These are phyloP conservation scores for Neuroscelio doddi DNA, from an alignment of 2,888 invertebrate species.

Conservation along the genomic window DNA sequence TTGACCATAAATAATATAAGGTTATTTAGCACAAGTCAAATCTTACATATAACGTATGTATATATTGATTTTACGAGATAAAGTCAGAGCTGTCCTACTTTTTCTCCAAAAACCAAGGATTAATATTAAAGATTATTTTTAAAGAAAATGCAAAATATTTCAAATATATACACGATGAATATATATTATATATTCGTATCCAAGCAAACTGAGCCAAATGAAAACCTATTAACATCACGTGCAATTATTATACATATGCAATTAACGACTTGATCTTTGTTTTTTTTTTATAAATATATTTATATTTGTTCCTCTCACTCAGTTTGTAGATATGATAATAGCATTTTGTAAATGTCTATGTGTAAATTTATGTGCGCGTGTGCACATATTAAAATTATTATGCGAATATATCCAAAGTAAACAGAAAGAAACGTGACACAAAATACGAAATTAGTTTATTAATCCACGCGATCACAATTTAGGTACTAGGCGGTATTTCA, in stretches of 20 bases:
- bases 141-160: conserved; percentile 23
- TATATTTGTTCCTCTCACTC: conserved; percentile 23
- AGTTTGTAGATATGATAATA: conserved; percentile 21
- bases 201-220: conserved; percentile 23
- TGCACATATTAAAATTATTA: background rate
- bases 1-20: conserved; percentile 5
- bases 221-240: background rate
- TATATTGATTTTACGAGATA: conserved; percentile 1
- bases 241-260: conserved; percentile 17
- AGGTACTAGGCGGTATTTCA: background rate
- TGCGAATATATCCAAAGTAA: background rate
- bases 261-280: conserved; percentile 3
- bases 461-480: no score
- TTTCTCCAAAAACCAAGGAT: conserved; percentile 11
- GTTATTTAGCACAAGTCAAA: conserved; percentile 10
- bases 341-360: conserved; percentile 7
- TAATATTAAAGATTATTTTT: conserved; percentile 11
- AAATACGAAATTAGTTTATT: background rate
- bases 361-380: background rate
- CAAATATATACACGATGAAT: conserved; percentile 33
- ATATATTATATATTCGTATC: conserved; percentile 26
- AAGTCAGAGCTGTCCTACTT: background rate
- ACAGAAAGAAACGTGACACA: background rate
- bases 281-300: conserved; percentile 20
- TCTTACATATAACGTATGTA: conserved; percentile 10